phyloP scores from a whole-genome alignment of 2,888 invertebrate species.

The Antheraea yamamai region DNA sequence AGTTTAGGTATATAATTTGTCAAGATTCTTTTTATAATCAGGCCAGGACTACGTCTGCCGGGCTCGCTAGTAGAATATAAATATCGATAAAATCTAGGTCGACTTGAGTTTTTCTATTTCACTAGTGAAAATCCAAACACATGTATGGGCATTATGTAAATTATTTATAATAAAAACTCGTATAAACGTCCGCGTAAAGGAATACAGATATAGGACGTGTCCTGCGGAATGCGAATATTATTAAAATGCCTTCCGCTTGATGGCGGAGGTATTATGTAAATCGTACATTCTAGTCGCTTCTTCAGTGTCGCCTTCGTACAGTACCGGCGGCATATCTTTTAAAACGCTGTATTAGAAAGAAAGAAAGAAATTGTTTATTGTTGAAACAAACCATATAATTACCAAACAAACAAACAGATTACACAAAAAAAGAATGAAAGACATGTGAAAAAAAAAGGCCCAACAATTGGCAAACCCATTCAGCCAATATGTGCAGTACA shows the following conservation, averaged over 20 bases:
- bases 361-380: too few species aligned
- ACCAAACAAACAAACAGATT: too few species aligned
- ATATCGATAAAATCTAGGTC: neutral
- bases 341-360: constrained; percentile 1
- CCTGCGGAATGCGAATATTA: constrained; percentile 33
- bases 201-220: constrained; percentile 12
- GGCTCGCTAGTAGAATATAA: too few species aligned
- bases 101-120: neutral
- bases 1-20: too few species aligned
- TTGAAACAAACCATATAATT: too few species aligned
- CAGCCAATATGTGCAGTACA: too few species aligned
- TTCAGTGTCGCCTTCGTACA: constrained; percentile 8
- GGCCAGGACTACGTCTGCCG: too few species aligned
- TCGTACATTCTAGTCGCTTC: constrained; percentile 24
- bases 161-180: constrained; percentile 10
- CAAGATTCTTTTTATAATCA: too few species aligned
- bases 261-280: constrained; percentile 33
- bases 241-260: constrained; percentile 30
- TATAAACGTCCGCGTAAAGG: constrained; percentile 8
- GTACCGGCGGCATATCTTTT: neutral
- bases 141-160: neutral
- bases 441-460: too few species aligned
- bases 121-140: neutral
- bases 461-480: too few species aligned
- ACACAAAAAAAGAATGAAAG: too few species aligned